Evolutionary conservation across 2,797 vertebrate genomes (phyloP).

Genomic region (Myotis findleyi): DNA sequence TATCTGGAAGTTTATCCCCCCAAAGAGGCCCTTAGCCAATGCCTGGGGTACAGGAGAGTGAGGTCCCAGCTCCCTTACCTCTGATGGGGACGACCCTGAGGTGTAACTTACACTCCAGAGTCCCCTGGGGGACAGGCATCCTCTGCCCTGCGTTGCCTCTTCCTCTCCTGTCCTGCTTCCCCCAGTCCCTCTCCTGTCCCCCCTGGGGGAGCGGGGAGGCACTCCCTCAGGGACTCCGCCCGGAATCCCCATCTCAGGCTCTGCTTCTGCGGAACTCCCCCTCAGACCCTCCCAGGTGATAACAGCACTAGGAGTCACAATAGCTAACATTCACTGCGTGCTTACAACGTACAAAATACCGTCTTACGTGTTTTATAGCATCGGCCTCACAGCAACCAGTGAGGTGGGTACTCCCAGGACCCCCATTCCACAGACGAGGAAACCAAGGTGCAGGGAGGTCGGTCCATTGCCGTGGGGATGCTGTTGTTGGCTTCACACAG

Average conservation of each 20-base stretch:
- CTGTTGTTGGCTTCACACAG: not conserved
- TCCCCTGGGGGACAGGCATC: not conserved
- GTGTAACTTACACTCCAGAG: not conserved
- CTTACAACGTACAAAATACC: not conserved
- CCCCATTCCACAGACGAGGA: not conserved
- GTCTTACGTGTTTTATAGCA: not conserved
- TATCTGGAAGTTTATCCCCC: not conserved
- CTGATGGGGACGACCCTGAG: not conserved
- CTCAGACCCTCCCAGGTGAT: not conserved
- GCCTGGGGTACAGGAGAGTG: not conserved
- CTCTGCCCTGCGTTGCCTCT: not conserved
- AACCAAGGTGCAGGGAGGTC: not conserved
- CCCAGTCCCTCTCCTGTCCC: not conserved
- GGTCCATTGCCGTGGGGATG: not conserved
- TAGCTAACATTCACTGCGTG: not conserved
- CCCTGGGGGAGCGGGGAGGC: too few relatives aligned
- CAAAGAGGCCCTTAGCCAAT: not conserved
- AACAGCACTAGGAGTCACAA: not conserved
- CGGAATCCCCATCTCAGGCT: not conserved
- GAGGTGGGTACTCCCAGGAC: not conserved
- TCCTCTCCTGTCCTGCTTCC: not conserved
- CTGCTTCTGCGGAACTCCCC: not conserved
- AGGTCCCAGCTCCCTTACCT: not conserved
- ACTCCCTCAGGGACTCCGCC: not conserved
- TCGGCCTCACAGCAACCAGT: not conserved